Percentiles rank a stretch among this genome's conserved stretches.
Conservation (phyloP, 2,113 vertebrate genomes). For the Dromas ardeola region DNA sequence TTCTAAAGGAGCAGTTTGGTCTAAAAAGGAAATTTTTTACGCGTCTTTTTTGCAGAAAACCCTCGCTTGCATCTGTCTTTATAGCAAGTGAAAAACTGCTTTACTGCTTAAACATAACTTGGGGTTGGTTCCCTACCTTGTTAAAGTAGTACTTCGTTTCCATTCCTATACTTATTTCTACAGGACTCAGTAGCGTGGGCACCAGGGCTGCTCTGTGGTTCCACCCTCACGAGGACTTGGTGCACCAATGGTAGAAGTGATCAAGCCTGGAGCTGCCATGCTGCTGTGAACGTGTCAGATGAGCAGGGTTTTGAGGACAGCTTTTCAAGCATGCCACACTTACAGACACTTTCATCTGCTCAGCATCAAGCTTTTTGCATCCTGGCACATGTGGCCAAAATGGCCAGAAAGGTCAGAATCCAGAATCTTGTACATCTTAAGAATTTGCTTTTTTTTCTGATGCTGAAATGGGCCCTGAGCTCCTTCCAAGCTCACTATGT, state of each 20-base stretch:
- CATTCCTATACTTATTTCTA: background rate
- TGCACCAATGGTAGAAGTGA: accelerated
- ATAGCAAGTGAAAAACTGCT: background rate
- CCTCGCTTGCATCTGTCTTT: background rate
- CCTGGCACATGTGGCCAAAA: background rate
- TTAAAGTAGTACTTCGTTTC: background rate
- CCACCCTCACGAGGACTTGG: accelerated
- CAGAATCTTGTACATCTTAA: background rate
- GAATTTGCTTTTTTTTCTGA: background rate
- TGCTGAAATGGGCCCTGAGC: background rate
- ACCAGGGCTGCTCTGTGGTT: background rate
- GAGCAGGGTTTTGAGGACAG: background rate
- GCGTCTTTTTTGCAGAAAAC: background rate
- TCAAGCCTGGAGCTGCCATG: background rate
- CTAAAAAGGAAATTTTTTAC: background rate
- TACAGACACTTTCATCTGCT: background rate
- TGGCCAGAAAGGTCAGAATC: background rate
- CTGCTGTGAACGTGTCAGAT: accelerated
- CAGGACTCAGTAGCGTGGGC: background rate
- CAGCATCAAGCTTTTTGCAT: background rate
- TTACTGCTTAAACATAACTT: background rate
- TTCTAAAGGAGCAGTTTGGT: background rate
- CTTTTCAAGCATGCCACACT: background rate
- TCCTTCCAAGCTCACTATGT: background rate
- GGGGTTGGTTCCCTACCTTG: background rate